Evolutionary conservation across 1,140 invertebrate species (phyloP).

Genomic region (Brachystomella parvula): DNA sequence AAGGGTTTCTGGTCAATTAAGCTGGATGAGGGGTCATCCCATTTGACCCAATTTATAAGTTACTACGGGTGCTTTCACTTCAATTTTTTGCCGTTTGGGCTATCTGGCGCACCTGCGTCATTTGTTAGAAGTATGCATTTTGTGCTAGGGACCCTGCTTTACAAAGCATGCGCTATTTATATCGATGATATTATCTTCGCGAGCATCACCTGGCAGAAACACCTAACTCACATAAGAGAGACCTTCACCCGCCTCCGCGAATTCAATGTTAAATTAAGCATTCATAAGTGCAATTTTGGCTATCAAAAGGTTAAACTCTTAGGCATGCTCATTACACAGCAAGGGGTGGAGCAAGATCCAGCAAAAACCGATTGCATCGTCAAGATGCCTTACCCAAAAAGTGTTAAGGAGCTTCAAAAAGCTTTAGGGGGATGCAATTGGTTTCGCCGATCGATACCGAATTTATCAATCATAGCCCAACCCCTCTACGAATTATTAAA

Average conservation of each 20-base stretch:
- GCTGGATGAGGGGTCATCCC: too few species aligned
- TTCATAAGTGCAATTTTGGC: neutral
- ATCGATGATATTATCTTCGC: neutral
- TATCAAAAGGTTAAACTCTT: neutral
- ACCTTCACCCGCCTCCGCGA: neutral
- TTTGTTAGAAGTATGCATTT: too few species aligned
- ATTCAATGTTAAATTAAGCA: neutral
- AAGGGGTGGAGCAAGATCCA: neutral
- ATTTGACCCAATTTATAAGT: too few species aligned
- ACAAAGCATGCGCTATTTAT: neutral
- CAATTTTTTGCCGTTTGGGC: too few species aligned
- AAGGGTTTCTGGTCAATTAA: too few species aligned
- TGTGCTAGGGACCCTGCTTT: too few species aligned
- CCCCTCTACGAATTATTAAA: neutral
- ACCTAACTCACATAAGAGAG: neutral
- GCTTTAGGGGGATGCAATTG: neutral
- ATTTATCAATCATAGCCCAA: neutral
- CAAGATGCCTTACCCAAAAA: neutral
- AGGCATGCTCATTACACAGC: neutral
- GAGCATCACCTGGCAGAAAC: neutral
- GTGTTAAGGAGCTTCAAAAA: neutral
- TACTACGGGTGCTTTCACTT: too few species aligned
- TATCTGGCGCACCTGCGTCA: too few species aligned
- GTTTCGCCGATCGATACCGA: conserved; percentile 1
- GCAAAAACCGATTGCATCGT: neutral